Percentiles rank a stretch among this genome's conserved stretches.
Conservation (phyloP, 2,888 invertebrate species). For the Orthosia gracilis region DNA sequence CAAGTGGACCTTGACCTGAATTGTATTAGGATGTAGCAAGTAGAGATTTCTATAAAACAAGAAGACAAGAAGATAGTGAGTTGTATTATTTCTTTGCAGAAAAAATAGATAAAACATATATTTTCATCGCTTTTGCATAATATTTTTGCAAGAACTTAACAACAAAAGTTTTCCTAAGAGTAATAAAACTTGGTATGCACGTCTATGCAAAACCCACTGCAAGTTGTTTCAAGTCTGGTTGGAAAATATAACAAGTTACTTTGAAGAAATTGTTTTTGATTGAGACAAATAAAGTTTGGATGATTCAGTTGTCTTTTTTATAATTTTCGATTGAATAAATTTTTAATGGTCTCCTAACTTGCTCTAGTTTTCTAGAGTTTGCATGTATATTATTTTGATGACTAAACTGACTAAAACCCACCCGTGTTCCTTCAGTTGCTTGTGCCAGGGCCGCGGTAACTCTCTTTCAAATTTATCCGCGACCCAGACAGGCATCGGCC, state of each 20-base stretch:
- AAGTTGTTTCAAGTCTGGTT: conserved; percentile 21
- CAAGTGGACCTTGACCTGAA: too few species aligned
- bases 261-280: conserved; percentile 7
- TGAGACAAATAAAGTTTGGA: not conserved
- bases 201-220: conserved; percentile 30
- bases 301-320: too few species aligned
- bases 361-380: not conserved
- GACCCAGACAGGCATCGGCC: too few species aligned
- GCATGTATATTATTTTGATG: not conserved
- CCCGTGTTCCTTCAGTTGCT: too few species aligned
- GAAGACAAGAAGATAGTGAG: not conserved
- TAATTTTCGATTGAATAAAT: not conserved
- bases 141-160: conserved; percentile 16
- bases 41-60: not conserved
- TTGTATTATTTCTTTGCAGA: not conserved
- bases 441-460: too few species aligned
- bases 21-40: too few species aligned
- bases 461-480: too few species aligned
- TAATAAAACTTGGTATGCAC: conserved; percentile 38
- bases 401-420: too few species aligned
- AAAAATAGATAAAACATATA: not conserved
- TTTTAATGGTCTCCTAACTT: not conserved
- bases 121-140: conserved; percentile 21
- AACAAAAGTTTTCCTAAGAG: conserved; percentile 22
- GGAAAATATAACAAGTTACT: conserved; percentile 8